Percentiles rank a stretch among this genome's conserved stretches.
phyloP scores from a whole-genome alignment of 2,888 invertebrate species.

The Bembecia ichneumoniformis region DNA sequence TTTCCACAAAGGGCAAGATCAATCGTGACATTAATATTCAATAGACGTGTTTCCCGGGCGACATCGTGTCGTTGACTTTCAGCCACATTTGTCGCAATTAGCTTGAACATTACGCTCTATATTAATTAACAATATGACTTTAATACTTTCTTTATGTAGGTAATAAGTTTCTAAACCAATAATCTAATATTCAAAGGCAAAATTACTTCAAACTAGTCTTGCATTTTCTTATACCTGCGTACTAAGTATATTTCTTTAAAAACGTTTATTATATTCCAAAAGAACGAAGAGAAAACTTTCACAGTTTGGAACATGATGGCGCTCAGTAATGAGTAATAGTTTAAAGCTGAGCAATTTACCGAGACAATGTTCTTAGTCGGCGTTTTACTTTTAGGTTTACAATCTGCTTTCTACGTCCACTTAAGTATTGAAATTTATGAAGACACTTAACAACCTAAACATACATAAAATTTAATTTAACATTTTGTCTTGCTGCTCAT shows the following conservation, averaged over 20 bases:
- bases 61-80: slow-evolving; percentile 11
- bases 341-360: background rate
- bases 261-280: too few species aligned
- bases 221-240: too few species aligned
- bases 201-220: too few species aligned
- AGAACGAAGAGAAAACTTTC: background rate
- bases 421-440: background rate
- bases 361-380: background rate
- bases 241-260: too few species aligned
- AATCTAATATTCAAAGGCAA: too few species aligned
- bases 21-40: slow-evolving; percentile 32
- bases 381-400: background rate
- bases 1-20: slow-evolving; percentile 21
- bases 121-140: too few species aligned
- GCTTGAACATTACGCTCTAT: too few species aligned
- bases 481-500: background rate
- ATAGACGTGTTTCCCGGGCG: slow-evolving; percentile 20
- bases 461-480: background rate
- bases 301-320: background rate
- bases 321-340: background rate
- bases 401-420: background rate
- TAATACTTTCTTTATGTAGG: too few species aligned
- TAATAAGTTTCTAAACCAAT: too few species aligned
- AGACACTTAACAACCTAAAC: background rate
- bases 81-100: background rate